Percentiles rank a stretch among this genome's conserved stretches.
These are phyloP conservation scores for Allacma fusca DNA, from an alignment of 2,888 invertebrate genomes.

Conservation along the genomic window DNA sequence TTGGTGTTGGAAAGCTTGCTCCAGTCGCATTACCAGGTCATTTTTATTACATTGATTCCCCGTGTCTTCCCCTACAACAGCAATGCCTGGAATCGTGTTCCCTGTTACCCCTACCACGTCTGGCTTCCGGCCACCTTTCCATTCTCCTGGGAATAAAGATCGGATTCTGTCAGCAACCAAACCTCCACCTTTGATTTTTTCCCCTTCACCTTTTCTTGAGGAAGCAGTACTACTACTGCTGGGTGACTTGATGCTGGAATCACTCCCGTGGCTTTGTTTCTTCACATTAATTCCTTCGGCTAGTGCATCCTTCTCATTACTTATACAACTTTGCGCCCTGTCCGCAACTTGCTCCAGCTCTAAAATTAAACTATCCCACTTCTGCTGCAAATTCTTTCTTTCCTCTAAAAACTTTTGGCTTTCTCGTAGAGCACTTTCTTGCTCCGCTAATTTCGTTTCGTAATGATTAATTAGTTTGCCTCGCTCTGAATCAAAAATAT, in stretches of 20 bases:
- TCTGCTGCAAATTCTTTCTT: conserved; percentile 53
- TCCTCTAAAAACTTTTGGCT: conserved; percentile 62
- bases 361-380: conserved; percentile 58
- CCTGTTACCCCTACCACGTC: not conserved
- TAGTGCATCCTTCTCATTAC: not conserved
- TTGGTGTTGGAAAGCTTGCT: conserved; percentile 54
- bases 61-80: not conserved
- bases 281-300: not conserved
- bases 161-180: conserved; percentile 46
- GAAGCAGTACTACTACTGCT: not conserved
- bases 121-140: not conserved
- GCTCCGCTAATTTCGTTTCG: conserved; percentile 66
- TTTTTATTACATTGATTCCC: conserved; percentile 30
- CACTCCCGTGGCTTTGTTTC: not conserved
- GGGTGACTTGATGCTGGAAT: not conserved
- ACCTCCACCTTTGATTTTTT: conserved; percentile 33
- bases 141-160: conserved; percentile 48
- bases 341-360: conserved; percentile 57
- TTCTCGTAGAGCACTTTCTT: conserved; percentile 67
- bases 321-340: not conserved
- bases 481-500: conserved; percentile 53
- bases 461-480: conserved; percentile 53
- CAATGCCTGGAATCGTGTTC: not conserved
- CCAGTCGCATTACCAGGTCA: conserved; percentile 52
- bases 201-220: conserved; percentile 11